These are phyloP conservation scores for Eleginops maclovinus DNA, from an alignment of 2,113 vertebrate genomes.

Conservation along the genomic window DNA sequence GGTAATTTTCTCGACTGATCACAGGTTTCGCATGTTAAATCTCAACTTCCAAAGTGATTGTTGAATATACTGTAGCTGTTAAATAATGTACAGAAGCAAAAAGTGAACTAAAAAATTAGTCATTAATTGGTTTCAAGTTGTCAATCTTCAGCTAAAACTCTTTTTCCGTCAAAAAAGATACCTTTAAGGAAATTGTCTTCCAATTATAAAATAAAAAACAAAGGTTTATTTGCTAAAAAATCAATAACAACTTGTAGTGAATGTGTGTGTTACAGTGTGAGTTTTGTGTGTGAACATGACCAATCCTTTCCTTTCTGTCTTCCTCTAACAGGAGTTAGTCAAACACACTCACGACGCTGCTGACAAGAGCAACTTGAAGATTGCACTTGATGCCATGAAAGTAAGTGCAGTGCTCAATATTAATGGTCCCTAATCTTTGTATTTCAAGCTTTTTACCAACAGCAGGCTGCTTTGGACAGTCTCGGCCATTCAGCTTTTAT, in stretches of 20 bases:
- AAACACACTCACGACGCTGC: slow-evolving; percentile 90
- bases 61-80: neutral
- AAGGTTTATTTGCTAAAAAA: neutral
- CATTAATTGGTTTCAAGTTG: neutral
- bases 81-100: neutral
- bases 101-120: neutral
- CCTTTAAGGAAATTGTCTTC: neutral
- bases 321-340: slow-evolving; percentile 88
- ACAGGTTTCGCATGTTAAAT: neutral
- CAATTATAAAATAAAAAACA: neutral
- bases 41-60: neutral
- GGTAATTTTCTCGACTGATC: neutral
- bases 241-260: slow-evolving; percentile 12
- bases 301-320: slow-evolving; percentile 10
- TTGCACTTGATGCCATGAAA: slow-evolving; percentile 96
- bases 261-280: slow-evolving; percentile 4
- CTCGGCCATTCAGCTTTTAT: slow-evolving; percentile 8
- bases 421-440: slow-evolving; percentile 43
- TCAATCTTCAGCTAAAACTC: neutral
- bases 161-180: neutral
- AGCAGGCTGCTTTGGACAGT: slow-evolving; percentile 13
- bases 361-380: slow-evolving; percentile 90
- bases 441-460: slow-evolving; percentile 43
- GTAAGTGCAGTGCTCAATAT: slow-evolving; percentile 74
- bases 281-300: slow-evolving; percentile 1